phyloP scores from a whole-genome alignment of 2,888 invertebrate genomes.

The Gasteruption jaculator region DNA sequence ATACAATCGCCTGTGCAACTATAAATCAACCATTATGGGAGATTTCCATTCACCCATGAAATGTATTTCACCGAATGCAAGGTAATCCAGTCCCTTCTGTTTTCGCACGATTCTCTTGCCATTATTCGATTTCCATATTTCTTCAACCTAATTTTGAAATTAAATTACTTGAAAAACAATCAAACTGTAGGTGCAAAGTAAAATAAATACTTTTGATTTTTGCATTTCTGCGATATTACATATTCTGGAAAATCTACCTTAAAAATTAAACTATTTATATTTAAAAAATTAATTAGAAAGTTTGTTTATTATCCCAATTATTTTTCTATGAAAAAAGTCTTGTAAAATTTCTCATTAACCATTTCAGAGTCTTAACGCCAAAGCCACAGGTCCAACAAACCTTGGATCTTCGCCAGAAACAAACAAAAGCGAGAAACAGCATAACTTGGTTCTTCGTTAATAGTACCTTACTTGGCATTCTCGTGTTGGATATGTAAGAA shows the following conservation, averaged over 20 bases:
- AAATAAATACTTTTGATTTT: background rate
- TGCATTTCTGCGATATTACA: too few relatives aligned
- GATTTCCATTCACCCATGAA: slow-evolving; percentile 43
- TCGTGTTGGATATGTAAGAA: slow-evolving; percentile 63
- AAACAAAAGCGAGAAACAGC: slow-evolving; percentile 54
- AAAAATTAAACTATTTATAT: too few relatives aligned
- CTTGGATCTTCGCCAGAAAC: slow-evolving; percentile 55
- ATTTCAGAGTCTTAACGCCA: slow-evolving; percentile 39
- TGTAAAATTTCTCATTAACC: background rate
- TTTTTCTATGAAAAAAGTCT: background rate
- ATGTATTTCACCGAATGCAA: slow-evolving; percentile 43
- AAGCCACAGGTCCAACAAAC: slow-evolving; percentile 56
- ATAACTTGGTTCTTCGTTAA: slow-evolving; percentile 62
- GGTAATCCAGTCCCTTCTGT: too few relatives aligned
- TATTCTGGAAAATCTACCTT: too few relatives aligned
- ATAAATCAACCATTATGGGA: slow-evolving; percentile 29
- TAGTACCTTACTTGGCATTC: slow-evolving; percentile 54
- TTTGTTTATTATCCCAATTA: background rate
- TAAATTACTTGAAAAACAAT: too few relatives aligned
- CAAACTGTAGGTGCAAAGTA: background rate
- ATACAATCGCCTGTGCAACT: too few relatives aligned
- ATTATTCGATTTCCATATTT: too few relatives aligned
- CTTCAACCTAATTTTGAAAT: too few relatives aligned
- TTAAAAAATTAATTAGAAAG: background rate
- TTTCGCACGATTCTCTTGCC: too few relatives aligned